Base-by-base conservation (phyloP, 2,888 invertebrate genomes). In the Xestia c-nigrum region DNA sequence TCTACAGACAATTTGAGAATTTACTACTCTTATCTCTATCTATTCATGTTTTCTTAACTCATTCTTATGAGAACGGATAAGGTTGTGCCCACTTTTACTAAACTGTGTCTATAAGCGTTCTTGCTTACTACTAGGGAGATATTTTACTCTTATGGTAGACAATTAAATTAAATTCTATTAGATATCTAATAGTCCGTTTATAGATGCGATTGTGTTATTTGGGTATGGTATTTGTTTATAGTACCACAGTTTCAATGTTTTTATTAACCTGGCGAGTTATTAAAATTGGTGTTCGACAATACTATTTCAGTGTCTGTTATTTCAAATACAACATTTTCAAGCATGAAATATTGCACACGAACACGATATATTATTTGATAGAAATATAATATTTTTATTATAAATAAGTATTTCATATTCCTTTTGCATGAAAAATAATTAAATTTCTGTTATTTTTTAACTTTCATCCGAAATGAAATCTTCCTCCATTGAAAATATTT, bases 231-330 rank as follows among this genome's bases (percentile, higher is more conserved):
- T 80, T 80, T 66, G 16, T 50, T 47, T n/a, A n/a, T n/a, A 66
- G 4, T 52, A 76, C 31, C 31, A 24, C 19, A 38, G 46, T 31
- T 81, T 64, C 74, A 24, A 50, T 75, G 76, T 79, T 75, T 80
- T 75, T 76, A 50, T 68, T 38, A 68, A 40, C 19, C 19, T 19
- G 14, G 19, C 16, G 19, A 74, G 47, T 59, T 65, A 66, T 73
- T 66, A 52, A 46, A 59, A 50, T 79, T 19, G 47, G 12, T 50
- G 47, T 24, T 61, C 14, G 3, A 57, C 68, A 80, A 59, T 43
- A 63, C 40, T 55, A 63, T 52, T 43, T 77, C 6, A 59, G 19
- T 46, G 81, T 65, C 19, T 65, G 40, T 52, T 61, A 63, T 63
- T 81, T 63, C 6, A 67, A 63, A 61, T 82, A 16, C 16, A 59